A percentile compares a stretch with the other conserved stretches of the same genome.
phyloP scores from a whole-genome alignment of 2,797 vertebrate genomes.

The Siniperca obscura region DNA sequence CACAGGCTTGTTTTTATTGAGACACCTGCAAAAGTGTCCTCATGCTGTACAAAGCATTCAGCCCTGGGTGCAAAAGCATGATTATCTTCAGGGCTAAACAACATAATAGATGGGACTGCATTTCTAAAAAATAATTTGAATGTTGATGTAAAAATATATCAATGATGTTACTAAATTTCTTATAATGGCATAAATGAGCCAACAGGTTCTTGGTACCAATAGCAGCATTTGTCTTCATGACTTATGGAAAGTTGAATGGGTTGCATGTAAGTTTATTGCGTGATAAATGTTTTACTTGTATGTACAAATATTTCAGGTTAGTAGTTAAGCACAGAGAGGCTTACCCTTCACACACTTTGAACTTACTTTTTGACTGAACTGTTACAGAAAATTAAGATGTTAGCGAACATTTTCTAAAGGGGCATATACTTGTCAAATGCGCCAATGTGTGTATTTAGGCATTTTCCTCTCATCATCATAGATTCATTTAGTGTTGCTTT shows the following conservation, averaged over 20 bases:
- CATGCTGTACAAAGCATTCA: not conserved
- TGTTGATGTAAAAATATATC: not conserved
- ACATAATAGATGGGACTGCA: not conserved
- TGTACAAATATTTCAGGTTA: not conserved
- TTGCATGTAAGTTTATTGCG: not conserved
- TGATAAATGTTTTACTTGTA: not conserved
- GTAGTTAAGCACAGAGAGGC: not conserved
- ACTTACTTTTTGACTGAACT: no score
- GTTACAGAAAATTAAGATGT: not conserved
- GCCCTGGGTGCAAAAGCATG: slow-evolving; percentile 1
- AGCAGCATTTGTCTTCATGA: not conserved
- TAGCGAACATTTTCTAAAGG: not conserved
- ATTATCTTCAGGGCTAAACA: slow-evolving; percentile 4
- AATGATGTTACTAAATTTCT: not conserved
- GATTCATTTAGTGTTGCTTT: not conserved
- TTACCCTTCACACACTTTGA: not conserved
- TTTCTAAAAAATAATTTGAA: not conserved
- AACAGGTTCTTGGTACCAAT: not conserved
- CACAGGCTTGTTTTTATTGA: not conserved
- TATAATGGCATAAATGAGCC: not conserved
- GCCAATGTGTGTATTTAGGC: not conserved
- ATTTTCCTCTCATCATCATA: not conserved
- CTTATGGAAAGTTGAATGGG: no score
- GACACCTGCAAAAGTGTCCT: slow-evolving; percentile 1
- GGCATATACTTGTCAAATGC: not conserved